Evolutionary conservation across 2,113 vertebrate species (phyloP).

Genomic region (Ceratotherium simum): DNA sequence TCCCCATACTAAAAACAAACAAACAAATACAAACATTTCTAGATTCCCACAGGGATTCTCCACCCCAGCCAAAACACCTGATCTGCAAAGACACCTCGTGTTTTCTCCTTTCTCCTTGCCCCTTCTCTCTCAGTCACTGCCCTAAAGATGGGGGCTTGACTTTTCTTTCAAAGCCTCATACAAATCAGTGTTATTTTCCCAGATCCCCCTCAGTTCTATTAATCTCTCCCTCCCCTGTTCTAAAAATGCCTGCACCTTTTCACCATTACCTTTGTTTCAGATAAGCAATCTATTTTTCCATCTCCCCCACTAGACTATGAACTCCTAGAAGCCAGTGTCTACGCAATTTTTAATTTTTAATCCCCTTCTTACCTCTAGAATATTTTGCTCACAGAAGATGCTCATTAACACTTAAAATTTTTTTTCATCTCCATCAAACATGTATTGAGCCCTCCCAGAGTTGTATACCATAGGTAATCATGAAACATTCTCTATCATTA

Average conservation of each 20-base stretch:
- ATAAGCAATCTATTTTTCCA: neutral
- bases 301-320: neutral
- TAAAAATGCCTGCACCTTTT: neutral
- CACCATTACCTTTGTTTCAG: neutral
- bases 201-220: neutral
- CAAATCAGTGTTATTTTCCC: neutral
- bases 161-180: neutral
- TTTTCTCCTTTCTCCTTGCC: neutral
- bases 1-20: neutral
- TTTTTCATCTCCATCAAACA: neutral
- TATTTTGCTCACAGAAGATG: neutral
- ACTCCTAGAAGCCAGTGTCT: neutral
- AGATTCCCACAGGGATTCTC: neutral
- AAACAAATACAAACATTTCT: neutral
- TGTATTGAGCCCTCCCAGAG: neutral
- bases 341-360: neutral
- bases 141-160: neutral
- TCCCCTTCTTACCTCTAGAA: neutral
- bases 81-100: neutral
- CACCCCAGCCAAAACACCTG: neutral
- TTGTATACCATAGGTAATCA: neutral
- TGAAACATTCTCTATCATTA: neutral
- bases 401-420: neutral
- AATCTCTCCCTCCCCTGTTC: neutral
- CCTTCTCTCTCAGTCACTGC: neutral